Evolutionary conservation across 92 coral and sea anemone genomes (phyloP).

Genomic region (Porites evermanni): DNA sequence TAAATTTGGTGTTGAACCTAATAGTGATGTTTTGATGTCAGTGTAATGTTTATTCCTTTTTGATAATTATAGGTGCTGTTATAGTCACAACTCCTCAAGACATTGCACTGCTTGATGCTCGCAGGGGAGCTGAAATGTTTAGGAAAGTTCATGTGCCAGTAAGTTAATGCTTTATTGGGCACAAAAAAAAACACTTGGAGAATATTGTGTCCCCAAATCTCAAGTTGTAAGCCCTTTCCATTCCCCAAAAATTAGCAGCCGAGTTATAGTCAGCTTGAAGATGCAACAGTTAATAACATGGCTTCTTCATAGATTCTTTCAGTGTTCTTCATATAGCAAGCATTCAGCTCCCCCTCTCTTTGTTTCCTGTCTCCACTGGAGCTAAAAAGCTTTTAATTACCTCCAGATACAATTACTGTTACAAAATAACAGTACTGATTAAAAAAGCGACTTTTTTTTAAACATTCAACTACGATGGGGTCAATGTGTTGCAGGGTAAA

Average conservation of each 20-base stretch:
- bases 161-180: slow-evolving; percentile 16
- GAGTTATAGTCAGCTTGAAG: no score
- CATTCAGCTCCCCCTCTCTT: background rate
- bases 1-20: no score
- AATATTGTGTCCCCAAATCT: no score
- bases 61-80: slow-evolving; percentile 75
- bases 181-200: background rate
- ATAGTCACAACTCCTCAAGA: slow-evolving; percentile 99
- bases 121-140: slow-evolving; percentile 98
- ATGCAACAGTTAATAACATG: no score
- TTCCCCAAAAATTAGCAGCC: background rate
- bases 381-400: no score
- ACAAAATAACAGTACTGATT: no score
- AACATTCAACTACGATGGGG: no score
- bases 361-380: no score
- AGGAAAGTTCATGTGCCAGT: slow-evolving; percentile 92
- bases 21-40: background rate
- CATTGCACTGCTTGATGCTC: slow-evolving; percentile 96
- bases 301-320: no score
- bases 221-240: background rate
- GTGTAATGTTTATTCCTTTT: background rate
- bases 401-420: no score
- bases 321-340: background rate
- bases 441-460: no score
- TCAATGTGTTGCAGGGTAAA: no score